phyloP scores from a whole-genome alignment of 1,140 invertebrate species.

The Lepidurus packardi region DNA sequence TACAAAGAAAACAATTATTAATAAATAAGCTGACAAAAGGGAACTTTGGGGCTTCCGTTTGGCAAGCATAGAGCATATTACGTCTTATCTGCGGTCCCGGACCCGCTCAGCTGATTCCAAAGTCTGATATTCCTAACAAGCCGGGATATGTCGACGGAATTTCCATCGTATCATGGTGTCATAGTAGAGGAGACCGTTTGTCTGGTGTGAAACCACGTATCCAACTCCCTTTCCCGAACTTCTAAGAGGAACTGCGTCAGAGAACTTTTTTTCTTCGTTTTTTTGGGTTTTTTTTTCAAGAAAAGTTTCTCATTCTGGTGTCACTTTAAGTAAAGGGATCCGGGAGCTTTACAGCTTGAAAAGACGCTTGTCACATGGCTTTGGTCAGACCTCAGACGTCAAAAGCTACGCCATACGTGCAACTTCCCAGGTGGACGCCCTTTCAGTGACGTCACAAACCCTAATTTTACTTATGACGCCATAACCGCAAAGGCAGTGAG shows the following conservation, averaged over 20 bases:
- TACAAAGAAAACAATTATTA: neutral
- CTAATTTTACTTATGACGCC: conserved; percentile 9
- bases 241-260: no score
- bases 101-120: neutral
- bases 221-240: neutral
- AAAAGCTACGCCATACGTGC: neutral
- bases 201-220: conserved; percentile 7
- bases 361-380: neutral
- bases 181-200: neutral
- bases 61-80: neutral
- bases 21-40: neutral
- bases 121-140: conserved; percentile 11
- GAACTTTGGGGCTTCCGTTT: neutral
- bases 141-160: neutral
- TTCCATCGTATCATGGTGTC: neutral
- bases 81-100: neutral
- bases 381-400: neutral
- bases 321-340: neutral
- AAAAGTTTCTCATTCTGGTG: no score
- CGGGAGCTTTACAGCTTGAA: neutral
- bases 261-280: no score
- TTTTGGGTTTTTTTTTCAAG: no score
- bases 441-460: neutral
- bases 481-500: neutral
- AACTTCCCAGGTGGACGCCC: neutral